phyloP scores from a whole-genome alignment of 1,140 invertebrate genomes.

The Lutraria rhynchaena region DNA sequence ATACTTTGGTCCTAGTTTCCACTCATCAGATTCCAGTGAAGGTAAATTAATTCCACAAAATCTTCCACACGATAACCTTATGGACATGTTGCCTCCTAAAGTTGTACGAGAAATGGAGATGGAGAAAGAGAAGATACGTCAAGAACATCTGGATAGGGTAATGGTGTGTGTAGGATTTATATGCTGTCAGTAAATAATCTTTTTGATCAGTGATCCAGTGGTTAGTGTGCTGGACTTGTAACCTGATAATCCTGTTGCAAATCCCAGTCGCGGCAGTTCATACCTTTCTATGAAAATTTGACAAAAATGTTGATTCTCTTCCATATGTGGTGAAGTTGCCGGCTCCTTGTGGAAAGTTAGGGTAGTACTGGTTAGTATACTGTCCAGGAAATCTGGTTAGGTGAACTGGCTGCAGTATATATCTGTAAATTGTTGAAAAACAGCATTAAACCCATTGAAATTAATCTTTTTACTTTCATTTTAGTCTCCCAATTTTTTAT shows the following conservation, averaged over 20 bases:
- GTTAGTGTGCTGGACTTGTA: too few relatives aligned
- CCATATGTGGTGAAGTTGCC: too few relatives aligned
- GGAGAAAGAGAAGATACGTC: slow-evolving; percentile 49
- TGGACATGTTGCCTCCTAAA: slow-evolving; percentile 32
- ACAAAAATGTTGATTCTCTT: too few relatives aligned
- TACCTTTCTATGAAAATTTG: too few relatives aligned
- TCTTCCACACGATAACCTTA: slow-evolving; percentile 11
- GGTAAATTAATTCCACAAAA: background rate
- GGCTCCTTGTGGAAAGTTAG: too few relatives aligned
- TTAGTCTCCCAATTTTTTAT: background rate
- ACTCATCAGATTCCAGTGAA: background rate
- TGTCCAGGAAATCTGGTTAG: too few relatives aligned
- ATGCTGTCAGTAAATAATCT: too few relatives aligned
- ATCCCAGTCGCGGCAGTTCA: background rate
- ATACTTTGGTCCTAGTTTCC: slow-evolving; percentile 83
- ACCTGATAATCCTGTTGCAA: background rate
- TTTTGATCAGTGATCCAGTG: background rate
- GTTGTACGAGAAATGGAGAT: slow-evolving; percentile 24
- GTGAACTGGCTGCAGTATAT: too few relatives aligned
- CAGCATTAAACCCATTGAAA: too few relatives aligned
- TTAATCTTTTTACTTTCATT: background rate
- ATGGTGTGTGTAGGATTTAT: too few relatives aligned
- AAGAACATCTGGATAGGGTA: slow-evolving; percentile 53
- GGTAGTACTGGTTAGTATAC: too few relatives aligned
- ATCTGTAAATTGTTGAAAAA: too few relatives aligned